Evolutionary conservation across 2,888 invertebrate species (phyloP), one percentile per base, ranked within the genome.

Genomic region (Nycteola revayana): DNA sequence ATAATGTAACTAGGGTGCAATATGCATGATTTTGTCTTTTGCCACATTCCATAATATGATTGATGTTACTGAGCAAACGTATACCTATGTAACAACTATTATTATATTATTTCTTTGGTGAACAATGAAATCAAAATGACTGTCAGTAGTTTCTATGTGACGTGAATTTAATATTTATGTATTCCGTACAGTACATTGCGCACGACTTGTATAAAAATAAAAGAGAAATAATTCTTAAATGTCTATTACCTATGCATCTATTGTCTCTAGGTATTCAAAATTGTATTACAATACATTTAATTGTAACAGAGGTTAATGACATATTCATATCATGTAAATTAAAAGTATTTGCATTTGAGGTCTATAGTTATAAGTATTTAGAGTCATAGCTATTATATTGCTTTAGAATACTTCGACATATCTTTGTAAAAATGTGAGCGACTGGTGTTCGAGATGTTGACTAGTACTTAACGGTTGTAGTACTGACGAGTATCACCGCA

Each of bases 301-400:
- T 70, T 73, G 72, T 80, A 80, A 82, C 83, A 80, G 83, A 84
- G 77, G 82, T 84, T 79, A 85, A 83, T 81, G 83, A 85, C 85
- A 83, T 85, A 86, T 86, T 87, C 88, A 88, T 88, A 88, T 88
- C 88, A 87, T 86, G 87, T 88, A 87, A 85, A 87, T 83, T 85
- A 75, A 78, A 85, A 87, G 85, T 88, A 86, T 86, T 86, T 87
- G 88, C 88, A 88, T 87, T 88, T 88, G 87, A 88, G 87, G 86
- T 87, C 87, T 87, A 77, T 87, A 87, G 85, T 68, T 81, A 63
- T 86, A 87, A 85, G 86, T 78, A 72, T 77, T 83, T 86, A 86
- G 83, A 85, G 82, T 83, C 86, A 85, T 85, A 88, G 84, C 77
- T 85, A 81, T 79, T 75, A 75, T 82, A 84, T 80, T 84, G 86